Conservation (phyloP, 2,888 invertebrate genomes). For the Mellilla xanthometata region DNA sequence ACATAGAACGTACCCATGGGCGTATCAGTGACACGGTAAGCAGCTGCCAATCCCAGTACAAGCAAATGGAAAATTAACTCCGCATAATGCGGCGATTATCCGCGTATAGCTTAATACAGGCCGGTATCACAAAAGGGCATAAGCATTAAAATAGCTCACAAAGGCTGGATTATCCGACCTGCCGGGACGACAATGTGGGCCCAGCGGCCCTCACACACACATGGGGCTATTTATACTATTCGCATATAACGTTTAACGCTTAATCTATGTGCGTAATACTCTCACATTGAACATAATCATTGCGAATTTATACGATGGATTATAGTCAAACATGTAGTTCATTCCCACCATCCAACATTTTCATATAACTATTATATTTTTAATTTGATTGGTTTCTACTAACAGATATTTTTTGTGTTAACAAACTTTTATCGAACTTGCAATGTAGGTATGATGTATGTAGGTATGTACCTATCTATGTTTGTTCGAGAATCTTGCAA, state of each 20-base stretch:
- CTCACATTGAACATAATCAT: conserved; percentile 14
- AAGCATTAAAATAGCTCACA: conserved; percentile 81
- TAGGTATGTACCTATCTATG: too few species aligned
- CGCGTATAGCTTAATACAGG: conserved; percentile 79
- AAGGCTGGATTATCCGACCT: conserved; percentile 75
- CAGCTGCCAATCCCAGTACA: conserved; percentile 67
- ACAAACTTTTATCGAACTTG: too few species aligned
- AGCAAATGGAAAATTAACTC: conserved; percentile 77
- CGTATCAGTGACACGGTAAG: conserved; percentile 51
- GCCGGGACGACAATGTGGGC: conserved; percentile 55
- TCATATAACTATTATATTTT: too few species aligned
- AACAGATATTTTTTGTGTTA: too few species aligned
- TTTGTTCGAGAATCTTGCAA: too few species aligned
- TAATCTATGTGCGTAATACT: conserved; percentile 8
- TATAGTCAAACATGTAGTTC: too few species aligned
- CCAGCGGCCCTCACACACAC: conserved; percentile 36
- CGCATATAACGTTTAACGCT: conserved; percentile 16
- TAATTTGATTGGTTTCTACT: too few species aligned
- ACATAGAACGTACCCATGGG: conserved; percentile 6
- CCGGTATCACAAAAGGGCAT: conserved; percentile 72
- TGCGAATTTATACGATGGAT: not conserved
- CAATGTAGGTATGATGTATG: too few species aligned
- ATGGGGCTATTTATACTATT: conserved; percentile 12
- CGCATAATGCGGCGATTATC: conserved; percentile 78
- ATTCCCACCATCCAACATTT: too few species aligned